Percentiles rank a stretch among this genome's conserved stretches.
Conservation (phyloP, 2,113 vertebrate species). For the Hippocampus mohnikei region DNA sequence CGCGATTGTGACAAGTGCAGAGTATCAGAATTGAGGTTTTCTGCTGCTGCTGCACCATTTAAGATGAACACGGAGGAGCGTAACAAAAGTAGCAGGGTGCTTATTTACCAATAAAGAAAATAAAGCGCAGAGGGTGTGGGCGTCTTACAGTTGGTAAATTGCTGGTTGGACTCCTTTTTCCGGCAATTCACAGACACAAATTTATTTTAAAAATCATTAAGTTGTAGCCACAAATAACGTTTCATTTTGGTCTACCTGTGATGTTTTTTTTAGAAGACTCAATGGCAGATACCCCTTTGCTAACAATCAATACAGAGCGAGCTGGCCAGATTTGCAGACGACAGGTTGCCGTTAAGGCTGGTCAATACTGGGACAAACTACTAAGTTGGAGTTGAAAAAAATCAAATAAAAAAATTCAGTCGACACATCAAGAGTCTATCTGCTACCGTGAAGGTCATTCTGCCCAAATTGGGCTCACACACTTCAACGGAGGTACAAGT, state of each 20-base stretch:
- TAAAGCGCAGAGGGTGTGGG: background rate
- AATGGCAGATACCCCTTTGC: conserved; percentile 5
- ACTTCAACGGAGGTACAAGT: conserved; percentile 16
- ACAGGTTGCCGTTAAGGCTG: conserved; percentile 21
- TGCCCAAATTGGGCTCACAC: background rate
- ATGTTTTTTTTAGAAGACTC: conserved; percentile 3
- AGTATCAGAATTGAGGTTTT: background rate
- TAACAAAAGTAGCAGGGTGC: background rate
- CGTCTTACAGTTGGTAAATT: conserved; percentile 3
- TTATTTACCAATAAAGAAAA: background rate
- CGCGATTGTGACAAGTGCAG: background rate
- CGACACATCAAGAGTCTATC: conserved; percentile 5
- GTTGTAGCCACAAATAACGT: background rate
- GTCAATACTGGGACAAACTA: conserved; percentile 29
- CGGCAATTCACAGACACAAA: background rate
- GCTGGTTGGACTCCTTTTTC: background rate
- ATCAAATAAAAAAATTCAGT: conserved; percentile 1
- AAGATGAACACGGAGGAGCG: background rate
- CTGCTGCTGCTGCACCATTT: background rate
- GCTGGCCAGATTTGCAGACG: conserved; percentile 31
- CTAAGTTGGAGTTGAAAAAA: conserved; percentile 23
- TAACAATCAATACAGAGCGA: conserved; percentile 19
- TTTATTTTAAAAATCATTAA: background rate
- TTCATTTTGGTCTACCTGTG: background rate
- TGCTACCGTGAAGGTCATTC: conserved; percentile 24